phyloP scores from a whole-genome alignment of 1,140 invertebrate species.

The Streblospio benedicti region DNA sequence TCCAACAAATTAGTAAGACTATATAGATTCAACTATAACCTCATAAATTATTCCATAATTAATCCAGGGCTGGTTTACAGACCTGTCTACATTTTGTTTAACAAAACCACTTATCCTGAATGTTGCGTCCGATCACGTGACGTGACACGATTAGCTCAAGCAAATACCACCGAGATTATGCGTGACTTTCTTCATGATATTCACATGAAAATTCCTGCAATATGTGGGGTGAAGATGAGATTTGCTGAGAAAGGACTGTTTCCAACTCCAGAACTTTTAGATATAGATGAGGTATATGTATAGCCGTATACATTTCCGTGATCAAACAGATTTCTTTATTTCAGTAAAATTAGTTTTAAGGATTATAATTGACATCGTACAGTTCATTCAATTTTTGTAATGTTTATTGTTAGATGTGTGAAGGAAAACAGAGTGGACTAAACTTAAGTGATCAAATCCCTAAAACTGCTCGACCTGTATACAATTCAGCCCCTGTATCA shows the following conservation, averaged over 20 bases:
- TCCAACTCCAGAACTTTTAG: slow-evolving; percentile 16
- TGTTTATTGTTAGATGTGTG: too few relatives aligned
- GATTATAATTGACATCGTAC: too few relatives aligned
- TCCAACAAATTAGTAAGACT: too few relatives aligned
- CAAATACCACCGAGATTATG: slow-evolving; percentile 27
- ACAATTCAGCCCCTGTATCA: too few relatives aligned
- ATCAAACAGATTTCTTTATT: not conserved
- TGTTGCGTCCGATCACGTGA: slow-evolving; percentile 26
- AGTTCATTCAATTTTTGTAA: too few relatives aligned
- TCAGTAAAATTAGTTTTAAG: not conserved
- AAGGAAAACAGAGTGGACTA: too few relatives aligned
- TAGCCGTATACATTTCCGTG: not conserved
- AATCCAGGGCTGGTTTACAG: too few relatives aligned
- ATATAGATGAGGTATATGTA: slow-evolving; percentile 19
- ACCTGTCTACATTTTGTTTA: too few relatives aligned
- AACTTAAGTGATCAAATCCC: too few relatives aligned
- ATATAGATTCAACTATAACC: too few relatives aligned
- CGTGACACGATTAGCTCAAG: slow-evolving; percentile 22
- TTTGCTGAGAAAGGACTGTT: slow-evolving; percentile 27
- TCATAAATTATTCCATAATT: too few relatives aligned
- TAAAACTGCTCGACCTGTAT: too few relatives aligned
- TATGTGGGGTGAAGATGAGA: slow-evolving; percentile 26
- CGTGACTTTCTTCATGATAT: slow-evolving; percentile 29
- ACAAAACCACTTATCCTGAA: slow-evolving; percentile 24
- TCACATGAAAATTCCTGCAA: slow-evolving; percentile 24